Base-by-base conservation (phyloP, 2,797 vertebrate species). In the Cetoscarus ocellatus region DNA sequence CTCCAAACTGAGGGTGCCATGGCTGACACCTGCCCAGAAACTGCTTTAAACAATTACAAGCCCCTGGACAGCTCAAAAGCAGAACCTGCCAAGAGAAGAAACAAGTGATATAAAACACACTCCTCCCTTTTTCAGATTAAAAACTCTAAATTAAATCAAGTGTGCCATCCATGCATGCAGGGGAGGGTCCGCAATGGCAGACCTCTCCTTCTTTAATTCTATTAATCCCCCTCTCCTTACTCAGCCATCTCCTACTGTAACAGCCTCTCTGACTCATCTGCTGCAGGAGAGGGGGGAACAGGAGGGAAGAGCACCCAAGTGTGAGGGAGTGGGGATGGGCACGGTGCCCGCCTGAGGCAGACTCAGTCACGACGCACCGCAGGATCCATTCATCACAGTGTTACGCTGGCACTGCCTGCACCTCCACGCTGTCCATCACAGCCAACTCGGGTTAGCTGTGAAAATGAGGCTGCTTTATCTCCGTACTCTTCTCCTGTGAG, bases 191-290 rank as follows among this genome's bases (percentile, higher is more conserved):
- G 76, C 87, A 85, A 88, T 76, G 87, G 86, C 81, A 71, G 79
- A 35, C 81, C 73, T 75, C 82, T 84, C 75, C 51, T 69, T 83
- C 72, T 84, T 82, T 84, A 73, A 82, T 87, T 85, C 72, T 71
- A 86, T 91, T 91, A 90, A 91, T 90, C 83, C 84, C 27, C 59
- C 79, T 75, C 70, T 70, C 76, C 68, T 75, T 53, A 59, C 86
- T 80, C 73, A 70, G 76, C 83, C 79, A 65, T 80, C 77, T 74
- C 62, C 73, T 80, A 85, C 86, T 85, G 84, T 86, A 91, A 75
- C 85, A 87, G 87, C 83, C 85, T 86, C 80, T 91, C 84, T 93
- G 92, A 92, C 89, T 93, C 92, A 93, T 93, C 86, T 74, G 80
- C 88, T 87, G 87, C 84, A 88, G 90, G 70, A 85, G 86, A 67